These are phyloP conservation scores for Chromis chromis DNA, from an alignment of 2,797 vertebrate species.

Conservation along the genomic window DNA sequence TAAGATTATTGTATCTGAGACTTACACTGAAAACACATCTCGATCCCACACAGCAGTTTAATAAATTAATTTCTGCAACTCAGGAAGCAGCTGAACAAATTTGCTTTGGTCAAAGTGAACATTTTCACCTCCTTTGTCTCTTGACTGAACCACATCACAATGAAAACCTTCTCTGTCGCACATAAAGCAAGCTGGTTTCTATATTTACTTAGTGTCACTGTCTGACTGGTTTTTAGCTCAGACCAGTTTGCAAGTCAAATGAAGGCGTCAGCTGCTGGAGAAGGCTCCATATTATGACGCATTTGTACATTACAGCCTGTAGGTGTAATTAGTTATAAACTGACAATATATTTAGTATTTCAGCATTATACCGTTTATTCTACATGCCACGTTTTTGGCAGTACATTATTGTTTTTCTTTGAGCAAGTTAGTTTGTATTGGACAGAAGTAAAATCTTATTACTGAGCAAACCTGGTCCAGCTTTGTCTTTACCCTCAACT, in stretches of 20 bases:
- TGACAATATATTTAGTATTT: neutral
- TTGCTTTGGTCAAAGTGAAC: neutral
- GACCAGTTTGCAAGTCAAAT: slow-evolving; percentile 64
- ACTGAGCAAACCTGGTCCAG: too few relatives aligned
- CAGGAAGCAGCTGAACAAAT: neutral
- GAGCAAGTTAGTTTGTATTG: too few relatives aligned
- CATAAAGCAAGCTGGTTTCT: slow-evolving; percentile 25
- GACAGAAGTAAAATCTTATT: too few relatives aligned
- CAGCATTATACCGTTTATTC: neutral
- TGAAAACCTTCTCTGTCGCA: neutral
- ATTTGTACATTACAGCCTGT: neutral
- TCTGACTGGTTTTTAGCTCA: slow-evolving; percentile 13
- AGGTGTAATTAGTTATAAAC: neutral
- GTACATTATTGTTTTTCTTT: neutral
- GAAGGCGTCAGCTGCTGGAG: slow-evolving; percentile 12
- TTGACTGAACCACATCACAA: neutral
- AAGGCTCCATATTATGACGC: neutral
- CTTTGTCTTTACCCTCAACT: too few relatives aligned
- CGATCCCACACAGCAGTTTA: too few relatives aligned
- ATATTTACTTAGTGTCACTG: slow-evolving; percentile 14
- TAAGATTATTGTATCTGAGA: too few relatives aligned
- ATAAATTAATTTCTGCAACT: neutral
- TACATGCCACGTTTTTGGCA: too few relatives aligned
- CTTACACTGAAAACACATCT: too few relatives aligned
- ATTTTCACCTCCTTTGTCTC: neutral